Conservation (phyloP, 1,140 invertebrate species). For the Contarinia nasturtii region DNA sequence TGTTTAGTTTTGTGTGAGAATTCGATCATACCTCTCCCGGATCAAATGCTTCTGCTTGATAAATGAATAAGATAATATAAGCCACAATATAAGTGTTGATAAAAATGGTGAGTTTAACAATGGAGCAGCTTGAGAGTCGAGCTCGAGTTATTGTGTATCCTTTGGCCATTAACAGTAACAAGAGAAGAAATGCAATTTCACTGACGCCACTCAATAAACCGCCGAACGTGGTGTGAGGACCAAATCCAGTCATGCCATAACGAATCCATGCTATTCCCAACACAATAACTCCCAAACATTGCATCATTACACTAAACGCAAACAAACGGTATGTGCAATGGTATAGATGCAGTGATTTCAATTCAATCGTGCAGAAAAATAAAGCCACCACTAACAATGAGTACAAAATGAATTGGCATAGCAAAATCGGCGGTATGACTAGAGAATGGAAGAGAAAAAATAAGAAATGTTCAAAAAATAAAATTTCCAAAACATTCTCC, state of each 20-base stretch:
- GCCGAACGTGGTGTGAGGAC: constrained; percentile 34
- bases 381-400: constrained; percentile 39
- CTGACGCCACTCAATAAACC: constrained; percentile 48
- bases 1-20: too few relatives aligned
- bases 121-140: constrained; percentile 41
- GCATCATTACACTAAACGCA: constrained; percentile 42
- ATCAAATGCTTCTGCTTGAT: constrained; percentile 31
- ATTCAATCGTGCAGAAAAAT: constrained; percentile 43
- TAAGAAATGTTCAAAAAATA: too few relatives aligned
- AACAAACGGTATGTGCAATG: constrained; percentile 81
- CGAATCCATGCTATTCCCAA: constrained; percentile 43
- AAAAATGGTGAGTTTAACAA: constrained; percentile 61
- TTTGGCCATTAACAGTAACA: constrained; percentile 68
- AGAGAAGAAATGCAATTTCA: constrained; percentile 51
- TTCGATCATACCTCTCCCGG: constrained; percentile 1
- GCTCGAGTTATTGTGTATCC: constrained; percentile 81
- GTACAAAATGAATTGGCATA: constrained; percentile 41
- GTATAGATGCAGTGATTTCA: constrained; percentile 54
- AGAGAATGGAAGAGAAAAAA: constrained; percentile 14
- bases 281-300: constrained; percentile 43
- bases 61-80: constrained; percentile 54
- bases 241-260: constrained; percentile 49
- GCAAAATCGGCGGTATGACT: constrained; percentile 56
- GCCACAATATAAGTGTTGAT: constrained; percentile 53
- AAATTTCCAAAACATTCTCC: too few relatives aligned